These are phyloP conservation scores for Chelidonichthys spinosus DNA, from an alignment of 2,797 vertebrate species.

Conservation along the genomic window DNA sequence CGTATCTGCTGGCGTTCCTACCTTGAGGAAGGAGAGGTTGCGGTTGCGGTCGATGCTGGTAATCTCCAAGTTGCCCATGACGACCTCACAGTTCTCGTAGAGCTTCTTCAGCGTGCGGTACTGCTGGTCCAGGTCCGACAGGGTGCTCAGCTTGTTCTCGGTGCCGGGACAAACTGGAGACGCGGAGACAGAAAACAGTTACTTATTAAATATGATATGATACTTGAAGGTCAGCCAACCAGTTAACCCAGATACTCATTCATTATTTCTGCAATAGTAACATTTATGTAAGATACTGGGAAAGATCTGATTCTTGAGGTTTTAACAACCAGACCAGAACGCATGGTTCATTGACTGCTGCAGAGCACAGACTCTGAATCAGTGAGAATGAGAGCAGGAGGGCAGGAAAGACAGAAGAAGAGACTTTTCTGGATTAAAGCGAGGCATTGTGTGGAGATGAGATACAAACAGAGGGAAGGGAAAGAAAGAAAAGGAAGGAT, in stretches of 20 bases:
- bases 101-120: constrained; percentile 95
- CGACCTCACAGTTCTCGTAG: constrained; percentile 98
- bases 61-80: constrained; percentile 99
- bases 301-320: constrained; percentile 5
- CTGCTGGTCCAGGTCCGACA: constrained; percentile 97
- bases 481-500: not conserved
- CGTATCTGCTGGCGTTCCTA: constrained; percentile 50
- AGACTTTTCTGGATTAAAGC: constrained; percentile 26
- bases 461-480: not conserved
- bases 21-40: constrained; percentile 96
- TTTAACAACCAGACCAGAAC: not conserved
- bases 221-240: constrained; percentile 1
- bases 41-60: constrained; percentile 96
- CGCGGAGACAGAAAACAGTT: constrained; percentile 29
- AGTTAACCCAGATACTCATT: not conserved
- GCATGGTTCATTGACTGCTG: constrained; percentile 22
- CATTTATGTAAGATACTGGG: not conserved
- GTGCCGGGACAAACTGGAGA: constrained; percentile 94
- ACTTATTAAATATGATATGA: not conserved
- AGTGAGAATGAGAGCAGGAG: not conserved
- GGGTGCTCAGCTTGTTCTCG: constrained; percentile 97
- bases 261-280: not conserved
- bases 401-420: constrained; percentile 6
- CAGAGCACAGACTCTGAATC: not conserved
- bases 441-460: constrained; percentile 1